These are phyloP conservation scores for Eudasyphora cyanicolor DNA, from an alignment of 2,888 invertebrate genomes.

Conservation along the genomic window DNA sequence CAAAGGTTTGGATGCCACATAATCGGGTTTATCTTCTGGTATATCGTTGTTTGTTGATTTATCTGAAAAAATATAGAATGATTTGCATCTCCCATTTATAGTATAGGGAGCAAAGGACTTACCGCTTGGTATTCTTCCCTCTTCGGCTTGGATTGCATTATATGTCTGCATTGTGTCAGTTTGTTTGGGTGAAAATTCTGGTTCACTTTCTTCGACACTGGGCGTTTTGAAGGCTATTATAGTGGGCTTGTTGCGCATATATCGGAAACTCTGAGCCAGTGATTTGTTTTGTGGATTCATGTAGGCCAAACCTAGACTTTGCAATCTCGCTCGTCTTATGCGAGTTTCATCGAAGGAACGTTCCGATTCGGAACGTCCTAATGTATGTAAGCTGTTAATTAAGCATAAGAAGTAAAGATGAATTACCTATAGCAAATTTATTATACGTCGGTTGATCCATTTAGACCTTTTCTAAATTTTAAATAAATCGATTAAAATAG, in stretches of 20 bases:
- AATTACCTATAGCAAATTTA: too few relatives aligned
- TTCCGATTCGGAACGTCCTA: slow-evolving; percentile 88
- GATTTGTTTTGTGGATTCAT: slow-evolving; percentile 89
- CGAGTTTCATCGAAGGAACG: slow-evolving; percentile 87
- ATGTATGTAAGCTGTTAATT: slow-evolving; percentile 69
- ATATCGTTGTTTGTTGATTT: slow-evolving; percentile 28
- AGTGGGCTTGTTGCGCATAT: slow-evolving; percentile 93
- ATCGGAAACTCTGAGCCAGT: slow-evolving; percentile 92
- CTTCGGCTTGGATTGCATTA: slow-evolving; percentile 82
- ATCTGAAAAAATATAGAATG: slow-evolving; percentile 34
- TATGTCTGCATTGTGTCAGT: slow-evolving; percentile 50
- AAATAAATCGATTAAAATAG: too few relatives aligned
- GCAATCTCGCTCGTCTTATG: slow-evolving; percentile 83
- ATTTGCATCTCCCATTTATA: background rate
- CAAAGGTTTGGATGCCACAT: slow-evolving; percentile 54
- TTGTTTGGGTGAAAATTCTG: slow-evolving; percentile 81
- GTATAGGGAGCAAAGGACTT: slow-evolving; percentile 49
- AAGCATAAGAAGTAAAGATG: background rate
- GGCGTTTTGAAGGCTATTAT: slow-evolving; percentile 94
- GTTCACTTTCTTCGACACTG: slow-evolving; percentile 86
- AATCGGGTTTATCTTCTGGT: slow-evolving; percentile 28
- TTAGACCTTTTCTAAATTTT: too few relatives aligned
- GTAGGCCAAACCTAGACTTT: slow-evolving; percentile 85
- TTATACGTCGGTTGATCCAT: too few relatives aligned
- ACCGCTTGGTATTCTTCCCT: slow-evolving; percentile 81